Base-by-base conservation (phyloP, 1,140 invertebrate species). In the Rhyzopertha dominica region DNA sequence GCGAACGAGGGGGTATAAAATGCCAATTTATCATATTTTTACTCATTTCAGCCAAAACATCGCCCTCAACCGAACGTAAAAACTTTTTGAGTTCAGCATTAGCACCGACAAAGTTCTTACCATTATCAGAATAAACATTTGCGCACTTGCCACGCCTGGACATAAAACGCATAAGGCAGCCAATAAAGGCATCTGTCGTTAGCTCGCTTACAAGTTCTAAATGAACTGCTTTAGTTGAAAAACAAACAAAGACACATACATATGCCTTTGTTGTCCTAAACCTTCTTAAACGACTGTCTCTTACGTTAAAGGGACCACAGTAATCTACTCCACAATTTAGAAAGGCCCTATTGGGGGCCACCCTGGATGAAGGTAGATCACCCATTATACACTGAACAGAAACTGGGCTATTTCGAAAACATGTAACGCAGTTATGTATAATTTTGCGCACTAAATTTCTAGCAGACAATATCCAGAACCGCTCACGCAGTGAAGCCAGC, bases 191-290 rank as follows among this genome's bases (percentile, higher is more conserved):
- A 9, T 45, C 42, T 12, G 49, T 42, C 2, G 40, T 45, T n/a
- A 70, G 34, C 42, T 61, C 56, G 17, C 14, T 34, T 0, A 69
- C 58, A 1, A 66, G 37, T 35, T 71, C 67, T 14, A 68, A 40
- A 50, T 70, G 66, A 1, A 69, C 42, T 2, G 67, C 65, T 17
- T 58, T 56, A 0, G 58, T 59, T 0, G 54, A 26, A 18, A 65
- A 41, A 55, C 66, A 71, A 2, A 67, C 44, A 37, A 70, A 69
- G 0, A 72, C 12, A 14, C 38, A 36, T 3, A 66, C 47, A 36
- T 67, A 69, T 2, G 45, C 39, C 37, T 70, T 71, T 13, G 51
- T 26, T 2, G 28, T 25, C 9, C 40, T 49, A 13, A 18, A 12
- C 20, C 43, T 49, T 16, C 50, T 34, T 2, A 16, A 12, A 29